These are phyloP conservation scores for Aradus depressus DNA, from an alignment of 2,888 invertebrate genomes.

Conservation along the genomic window DNA sequence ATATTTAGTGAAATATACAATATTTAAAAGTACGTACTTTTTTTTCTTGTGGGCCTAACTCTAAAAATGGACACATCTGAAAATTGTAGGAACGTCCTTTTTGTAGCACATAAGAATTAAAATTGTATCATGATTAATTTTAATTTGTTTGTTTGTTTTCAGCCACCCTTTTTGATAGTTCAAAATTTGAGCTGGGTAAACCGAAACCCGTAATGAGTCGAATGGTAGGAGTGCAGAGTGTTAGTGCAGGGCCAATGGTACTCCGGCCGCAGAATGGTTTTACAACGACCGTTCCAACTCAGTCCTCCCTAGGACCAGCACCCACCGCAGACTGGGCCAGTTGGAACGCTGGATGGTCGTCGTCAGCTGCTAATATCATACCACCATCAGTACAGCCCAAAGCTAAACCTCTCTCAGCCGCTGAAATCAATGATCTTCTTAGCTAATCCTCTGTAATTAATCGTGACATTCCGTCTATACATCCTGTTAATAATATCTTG, in stretches of 20 bases:
- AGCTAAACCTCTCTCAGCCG: constrained; percentile 34
- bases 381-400: constrained; percentile 2
- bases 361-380: neutral
- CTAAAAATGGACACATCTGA: too few species aligned
- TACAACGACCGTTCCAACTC: neutral
- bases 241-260: too few species aligned
- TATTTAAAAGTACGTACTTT: too few species aligned
- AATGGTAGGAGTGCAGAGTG: too few species aligned
- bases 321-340: constrained; percentile 1
- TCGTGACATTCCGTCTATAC: too few species aligned
- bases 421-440: constrained; percentile 36
- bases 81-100: too few species aligned
- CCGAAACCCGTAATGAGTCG: neutral
- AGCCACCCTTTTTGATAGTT: constrained; percentile 1
- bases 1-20: too few species aligned
- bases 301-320: neutral
- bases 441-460: constrained; percentile 39
- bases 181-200: neutral
- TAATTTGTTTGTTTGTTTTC: neutral
- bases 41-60: too few species aligned
- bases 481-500: too few species aligned
- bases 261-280: too few species aligned
- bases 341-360: constrained; percentile 5
- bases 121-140: constrained; percentile 43
- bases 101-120: too few species aligned